phyloP scores from a whole-genome alignment of 2,797 vertebrate genomes.

The Falco berigora region DNA sequence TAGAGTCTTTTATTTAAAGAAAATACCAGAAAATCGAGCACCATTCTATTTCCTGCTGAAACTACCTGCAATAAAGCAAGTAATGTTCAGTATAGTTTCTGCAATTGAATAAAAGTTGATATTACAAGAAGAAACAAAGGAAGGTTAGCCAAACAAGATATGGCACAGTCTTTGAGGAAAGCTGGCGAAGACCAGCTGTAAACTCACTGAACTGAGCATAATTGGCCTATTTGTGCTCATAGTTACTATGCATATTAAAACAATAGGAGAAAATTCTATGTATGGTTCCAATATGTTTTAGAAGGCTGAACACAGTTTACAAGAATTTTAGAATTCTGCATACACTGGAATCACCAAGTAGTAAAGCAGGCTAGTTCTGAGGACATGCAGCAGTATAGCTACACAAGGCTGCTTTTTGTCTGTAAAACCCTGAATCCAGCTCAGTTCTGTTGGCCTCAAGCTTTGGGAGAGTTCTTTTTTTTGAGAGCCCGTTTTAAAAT shows the following conservation, averaged over 20 bases:
- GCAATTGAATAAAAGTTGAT: background rate
- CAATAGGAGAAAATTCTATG: background rate
- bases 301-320: background rate
- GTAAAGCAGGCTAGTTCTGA: background rate
- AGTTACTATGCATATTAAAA: background rate
- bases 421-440: background rate
- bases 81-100: background rate
- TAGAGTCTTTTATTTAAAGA: background rate
- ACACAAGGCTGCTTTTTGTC: background rate
- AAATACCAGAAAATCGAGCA: background rate
- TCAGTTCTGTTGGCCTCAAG: background rate
- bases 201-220: constrained; percentile 1
- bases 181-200: background rate
- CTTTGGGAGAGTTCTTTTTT: background rate
- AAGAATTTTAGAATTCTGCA: background rate
- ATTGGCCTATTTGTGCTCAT: constrained; percentile 1
- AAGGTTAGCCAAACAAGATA: background rate
- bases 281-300: background rate
- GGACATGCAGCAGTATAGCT: background rate
- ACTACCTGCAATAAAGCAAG: background rate
- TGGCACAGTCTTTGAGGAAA: background rate
- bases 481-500: background rate
- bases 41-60: background rate
- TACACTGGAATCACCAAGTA: background rate
- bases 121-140: background rate